These are phyloP conservation scores for Telmatochromis brichardi DNA, from an alignment of 2,113 vertebrate genomes.

Conservation along the genomic window DNA sequence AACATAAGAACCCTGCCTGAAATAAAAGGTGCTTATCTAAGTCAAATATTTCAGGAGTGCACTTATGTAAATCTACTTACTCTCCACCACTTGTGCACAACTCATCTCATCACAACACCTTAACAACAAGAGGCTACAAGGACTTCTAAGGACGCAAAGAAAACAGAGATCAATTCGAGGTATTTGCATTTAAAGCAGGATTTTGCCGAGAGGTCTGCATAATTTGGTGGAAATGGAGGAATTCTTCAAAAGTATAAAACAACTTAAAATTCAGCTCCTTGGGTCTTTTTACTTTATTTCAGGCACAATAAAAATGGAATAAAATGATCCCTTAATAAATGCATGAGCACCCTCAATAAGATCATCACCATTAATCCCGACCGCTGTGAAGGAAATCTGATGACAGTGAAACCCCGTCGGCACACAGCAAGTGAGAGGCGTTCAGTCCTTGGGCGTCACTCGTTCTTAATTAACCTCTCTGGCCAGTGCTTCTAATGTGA, in stretches of 20 bases:
- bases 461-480: conserved; percentile 58
- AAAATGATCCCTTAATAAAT: not conserved
- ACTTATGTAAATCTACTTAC: not conserved
- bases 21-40: not conserved
- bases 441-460: not conserved
- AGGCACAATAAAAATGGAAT: not conserved
- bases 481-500: conserved; percentile 37
- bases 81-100: not conserved
- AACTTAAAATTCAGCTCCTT: not conserved
- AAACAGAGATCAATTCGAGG: not conserved
- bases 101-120: not conserved
- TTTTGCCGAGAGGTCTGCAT: not conserved
- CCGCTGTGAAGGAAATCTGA: conserved; percentile 3
- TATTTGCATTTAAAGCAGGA: conserved; percentile 27
- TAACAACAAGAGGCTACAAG: not conserved
- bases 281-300: not conserved
- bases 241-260: not conserved
- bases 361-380: conserved; percentile 9
- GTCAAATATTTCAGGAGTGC: not conserved
- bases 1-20: not conserved
- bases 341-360: not conserved
- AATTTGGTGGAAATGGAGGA: not conserved
- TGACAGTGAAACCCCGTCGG: not conserved
- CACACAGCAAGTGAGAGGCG: not conserved
- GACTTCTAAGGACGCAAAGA: not conserved